These are phyloP conservation scores for Cinclus mexicanus DNA, from an alignment of 2,113 vertebrate genomes.

Conservation along the genomic window DNA sequence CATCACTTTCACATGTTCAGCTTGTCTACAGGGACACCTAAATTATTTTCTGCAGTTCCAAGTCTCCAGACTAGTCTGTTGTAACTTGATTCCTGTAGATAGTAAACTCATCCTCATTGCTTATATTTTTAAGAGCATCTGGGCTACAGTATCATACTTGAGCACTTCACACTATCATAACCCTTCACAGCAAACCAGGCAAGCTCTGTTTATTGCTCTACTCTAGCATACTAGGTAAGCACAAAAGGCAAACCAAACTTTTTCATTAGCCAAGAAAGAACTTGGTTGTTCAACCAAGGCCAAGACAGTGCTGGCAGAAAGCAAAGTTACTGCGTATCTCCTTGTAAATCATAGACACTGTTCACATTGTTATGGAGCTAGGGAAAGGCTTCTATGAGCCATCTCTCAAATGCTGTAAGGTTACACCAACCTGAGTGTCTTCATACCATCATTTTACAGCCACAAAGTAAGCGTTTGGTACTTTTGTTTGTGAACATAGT, in stretches of 20 bases:
- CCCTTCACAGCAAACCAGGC: background rate
- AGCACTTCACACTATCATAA: background rate
- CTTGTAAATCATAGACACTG: background rate
- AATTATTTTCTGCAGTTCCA: background rate
- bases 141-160: background rate
- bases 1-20: background rate
- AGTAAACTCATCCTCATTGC: background rate
- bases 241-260: background rate
- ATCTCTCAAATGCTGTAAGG: background rate
- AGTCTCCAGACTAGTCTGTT: background rate
- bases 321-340: background rate
- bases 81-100: background rate
- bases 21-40: background rate
- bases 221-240: background rate
- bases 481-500: background rate
- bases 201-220: background rate
- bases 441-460: background rate
- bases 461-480: background rate
- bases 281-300: background rate
- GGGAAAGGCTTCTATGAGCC: background rate
- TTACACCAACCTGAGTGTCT: background rate
- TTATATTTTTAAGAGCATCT: background rate
- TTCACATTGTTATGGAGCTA: background rate
- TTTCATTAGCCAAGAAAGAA: background rate
- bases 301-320: background rate